Base-by-base conservation (phyloP, 2,888 invertebrate genomes). In the Pyrochroa serraticornis region DNA sequence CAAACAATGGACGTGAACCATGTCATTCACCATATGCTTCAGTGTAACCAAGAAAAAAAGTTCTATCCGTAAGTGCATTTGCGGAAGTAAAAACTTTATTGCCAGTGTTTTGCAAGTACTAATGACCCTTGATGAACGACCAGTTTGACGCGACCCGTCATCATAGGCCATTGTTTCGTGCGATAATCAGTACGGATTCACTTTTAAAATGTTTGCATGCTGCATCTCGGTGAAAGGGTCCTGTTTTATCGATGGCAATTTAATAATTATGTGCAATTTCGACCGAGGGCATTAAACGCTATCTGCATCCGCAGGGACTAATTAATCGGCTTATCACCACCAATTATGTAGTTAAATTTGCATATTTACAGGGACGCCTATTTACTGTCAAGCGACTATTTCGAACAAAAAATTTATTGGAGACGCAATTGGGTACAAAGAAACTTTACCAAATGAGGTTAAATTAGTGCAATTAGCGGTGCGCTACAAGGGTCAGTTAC, bases 1-100 rank as follows among this genome's bases (percentile, higher is more conserved):
- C 42, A 50, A 32, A 44, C 50, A 50, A 50, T 50, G 43, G 43
- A 50, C 50, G 50, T 50, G 52, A 52, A 52, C 44, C 34, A 43
- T 44, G 45, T 52, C 33, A 44, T 37, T 44, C 32, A 13, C 36
- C 35, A 44, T 44, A 45, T 44, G 35, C 22, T 38, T 13, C 22
- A 22, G 2, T 5, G 22, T 22, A 22, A 22, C 3, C 5, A 22
- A 22, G 22, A 22, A 22, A 51, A 50, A 52, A 43, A 36, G 36
- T 30, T 1, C 12, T 35, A n/a, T 42, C 42, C 50, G 49, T 42
- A 50, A 50, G 42, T 22, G 7, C 32, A 7, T 34, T 31, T 22
- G 43, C 50, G 50, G 50, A 50, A 50, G 50, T 50, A n/a, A 34
- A 22, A 22, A 22, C 8, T 42, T 30, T 35, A 30, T 30, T 14